Base-by-base conservation (phyloP, 2,113 vertebrate species). In the Oriolus oriolus region DNA sequence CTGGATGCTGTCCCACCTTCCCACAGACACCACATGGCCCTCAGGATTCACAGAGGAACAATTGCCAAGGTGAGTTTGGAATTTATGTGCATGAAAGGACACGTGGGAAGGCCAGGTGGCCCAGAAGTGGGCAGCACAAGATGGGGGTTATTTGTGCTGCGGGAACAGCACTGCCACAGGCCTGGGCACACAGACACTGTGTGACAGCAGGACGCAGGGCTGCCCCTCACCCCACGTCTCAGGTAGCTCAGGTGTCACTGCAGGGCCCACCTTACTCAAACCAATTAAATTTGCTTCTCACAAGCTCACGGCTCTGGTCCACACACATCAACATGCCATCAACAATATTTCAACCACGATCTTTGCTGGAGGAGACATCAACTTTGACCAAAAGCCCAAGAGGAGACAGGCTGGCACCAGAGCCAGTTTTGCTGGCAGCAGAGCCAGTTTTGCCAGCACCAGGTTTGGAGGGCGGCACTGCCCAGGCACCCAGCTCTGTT, bases 161-260 rank as follows among this genome's bases (percentile, higher is more conserved):
- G 68, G 49, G 77, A 66, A 18, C 17, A 64, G 83, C 77, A 4
- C 22, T 31, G 59, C 44, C 53, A 16, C 30, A 0, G 0, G 2
- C 47, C 65, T 0, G 5, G 35, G 49, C 54, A 53, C 33, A 54
- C 9, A 5, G 31, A 39, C 2, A 4, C 50, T 0, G 2, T 7
- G 52, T 23, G 31, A 4, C 59, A 41, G 50, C 68, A 37, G 57
- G 19, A 66, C 7, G 4, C 22, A 4, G 41, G n/a, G 28, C 54
- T 47, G 41, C 4, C 31, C 22, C 52, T 39, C 61, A 13, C 27
- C 21, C 50, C 50, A 1, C 0, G 1, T 4, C 65, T 22, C 56
- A 20, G 56, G 37, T 0, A 37, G 57, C 57, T 33, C 44, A 30
- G 16, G 10, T 0, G 0, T 1, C 37, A 42, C 66, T 3, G 10